Conservation (phyloP, 2,888 invertebrate species). For the Belgica antarctica region DNA sequence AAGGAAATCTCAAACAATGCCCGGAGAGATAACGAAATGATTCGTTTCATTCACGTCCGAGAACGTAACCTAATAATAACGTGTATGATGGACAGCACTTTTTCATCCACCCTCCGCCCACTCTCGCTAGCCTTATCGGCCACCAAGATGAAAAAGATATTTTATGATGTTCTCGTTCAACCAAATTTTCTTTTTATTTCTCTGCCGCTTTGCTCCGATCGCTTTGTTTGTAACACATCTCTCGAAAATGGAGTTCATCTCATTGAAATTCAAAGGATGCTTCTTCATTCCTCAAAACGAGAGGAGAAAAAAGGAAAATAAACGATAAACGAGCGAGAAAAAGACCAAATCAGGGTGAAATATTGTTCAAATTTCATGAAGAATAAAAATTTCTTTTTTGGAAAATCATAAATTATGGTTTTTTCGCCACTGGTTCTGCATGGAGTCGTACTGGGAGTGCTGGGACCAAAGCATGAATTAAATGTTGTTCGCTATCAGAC, state of each 20-base stretch:
- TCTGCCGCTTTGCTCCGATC: neutral
- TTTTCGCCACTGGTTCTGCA: neutral
- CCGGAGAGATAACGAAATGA: constrained; percentile 26
- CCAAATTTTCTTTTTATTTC: constrained; percentile 3
- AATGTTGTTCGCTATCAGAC: constrained; percentile 17
- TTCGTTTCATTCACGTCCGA: constrained; percentile 25
- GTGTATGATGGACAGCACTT: constrained; percentile 29
- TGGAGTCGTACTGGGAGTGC: too few relatives aligned
- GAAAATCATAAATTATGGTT: constrained; percentile 25
- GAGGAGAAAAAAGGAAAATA: neutral
- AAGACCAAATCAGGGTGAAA: constrained; percentile 34
- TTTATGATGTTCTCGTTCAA: constrained; percentile 35
- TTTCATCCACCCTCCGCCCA: neutral
- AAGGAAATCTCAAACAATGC: constrained; percentile 6
- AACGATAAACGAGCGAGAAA: constrained; percentile 14
- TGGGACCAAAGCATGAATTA: constrained; percentile 1
- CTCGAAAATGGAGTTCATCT: constrained; percentile 6
- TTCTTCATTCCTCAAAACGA: constrained; percentile 24
- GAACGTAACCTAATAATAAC: constrained; percentile 30
- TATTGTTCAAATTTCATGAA: constrained; percentile 39
- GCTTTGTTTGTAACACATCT: constrained; percentile 32
- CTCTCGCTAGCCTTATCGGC: neutral
- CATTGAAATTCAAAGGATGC: constrained; percentile 42
- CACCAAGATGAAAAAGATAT: constrained; percentile 18
- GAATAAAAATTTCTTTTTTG: neutral